Conservation (phyloP, 1,140 invertebrate genomes). For the Matsumurasca onukii region DNA sequence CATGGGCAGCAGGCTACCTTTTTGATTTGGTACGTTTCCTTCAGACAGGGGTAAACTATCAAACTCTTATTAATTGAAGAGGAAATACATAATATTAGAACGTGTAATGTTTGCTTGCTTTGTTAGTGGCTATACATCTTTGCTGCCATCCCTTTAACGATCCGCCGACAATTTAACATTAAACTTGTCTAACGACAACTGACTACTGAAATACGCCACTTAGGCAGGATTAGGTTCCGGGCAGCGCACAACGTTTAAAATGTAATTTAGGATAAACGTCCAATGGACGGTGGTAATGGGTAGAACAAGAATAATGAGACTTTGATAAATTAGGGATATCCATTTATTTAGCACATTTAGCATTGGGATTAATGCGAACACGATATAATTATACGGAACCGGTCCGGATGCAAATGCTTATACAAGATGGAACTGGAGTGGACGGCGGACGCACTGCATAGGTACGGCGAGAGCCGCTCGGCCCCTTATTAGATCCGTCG, state of each 20-base stretch:
- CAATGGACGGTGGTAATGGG: not conserved
- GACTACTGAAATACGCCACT: too few species aligned
- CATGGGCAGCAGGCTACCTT: not conserved
- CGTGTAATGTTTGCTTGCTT: too few species aligned
- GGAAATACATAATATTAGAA: too few species aligned
- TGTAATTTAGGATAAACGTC: slow-evolving; percentile 17
- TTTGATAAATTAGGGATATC: slow-evolving; percentile 24
- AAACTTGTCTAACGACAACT: too few species aligned
- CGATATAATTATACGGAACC: slow-evolving; percentile 16
- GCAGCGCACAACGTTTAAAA: too few species aligned
- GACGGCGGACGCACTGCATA: not conserved
- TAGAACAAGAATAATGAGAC: slow-evolving; percentile 12
- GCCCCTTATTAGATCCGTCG: slow-evolving; percentile 8
- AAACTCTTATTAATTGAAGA: too few species aligned
- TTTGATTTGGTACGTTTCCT: not conserved
- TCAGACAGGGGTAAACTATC: too few species aligned
- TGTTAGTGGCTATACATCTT: too few species aligned
- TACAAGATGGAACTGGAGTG: not conserved
- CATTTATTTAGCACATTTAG: slow-evolving; percentile 24
- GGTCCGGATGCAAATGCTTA: slow-evolving; percentile 8
- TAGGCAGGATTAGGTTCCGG: too few species aligned
- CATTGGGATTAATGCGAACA: slow-evolving; percentile 23
- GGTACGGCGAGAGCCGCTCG: too few species aligned
- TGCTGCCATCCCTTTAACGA: too few species aligned
- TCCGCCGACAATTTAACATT: too few species aligned